phyloP scores from a whole-genome alignment of 2,797 vertebrate genomes.

The Poeciliopsis gracilis region DNA sequence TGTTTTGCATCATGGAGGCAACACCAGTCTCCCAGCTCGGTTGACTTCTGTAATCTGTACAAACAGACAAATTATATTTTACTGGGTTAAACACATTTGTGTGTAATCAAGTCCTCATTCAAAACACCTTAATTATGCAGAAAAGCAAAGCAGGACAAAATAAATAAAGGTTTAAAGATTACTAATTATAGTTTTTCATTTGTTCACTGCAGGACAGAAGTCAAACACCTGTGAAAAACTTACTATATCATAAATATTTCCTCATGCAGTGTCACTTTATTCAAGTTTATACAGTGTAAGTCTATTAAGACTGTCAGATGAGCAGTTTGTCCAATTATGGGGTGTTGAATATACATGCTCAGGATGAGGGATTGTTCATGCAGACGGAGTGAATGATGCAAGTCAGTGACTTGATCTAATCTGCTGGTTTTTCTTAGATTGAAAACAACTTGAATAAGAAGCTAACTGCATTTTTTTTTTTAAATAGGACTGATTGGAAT shows the following conservation, averaged over 20 bases:
- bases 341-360: background rate
- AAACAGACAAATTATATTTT: conserved; percentile 38
- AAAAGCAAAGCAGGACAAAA: background rate
- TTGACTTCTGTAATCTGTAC: conserved; percentile 85
- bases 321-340: background rate
- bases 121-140: background rate
- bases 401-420: background rate
- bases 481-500: background rate
- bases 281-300: background rate
- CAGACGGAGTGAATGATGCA: background rate
- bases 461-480: background rate
- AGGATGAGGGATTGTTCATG: background rate
- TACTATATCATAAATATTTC: background rate
- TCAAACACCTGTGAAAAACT: background rate
- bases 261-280: background rate
- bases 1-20: conserved; percentile 92
- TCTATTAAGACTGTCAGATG: background rate
- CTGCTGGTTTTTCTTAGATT: background rate
- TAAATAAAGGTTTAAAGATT: background rate
- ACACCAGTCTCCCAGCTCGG: conserved; percentile 87
- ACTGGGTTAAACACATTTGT: background rate
- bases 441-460: background rate
- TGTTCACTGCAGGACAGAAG: background rate
- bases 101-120: background rate
- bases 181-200: background rate